Evolutionary conservation across 2,888 invertebrate genomes (phyloP), one percentile per base, ranked within the genome.

Genomic region (Encarsia formosa): DNA sequence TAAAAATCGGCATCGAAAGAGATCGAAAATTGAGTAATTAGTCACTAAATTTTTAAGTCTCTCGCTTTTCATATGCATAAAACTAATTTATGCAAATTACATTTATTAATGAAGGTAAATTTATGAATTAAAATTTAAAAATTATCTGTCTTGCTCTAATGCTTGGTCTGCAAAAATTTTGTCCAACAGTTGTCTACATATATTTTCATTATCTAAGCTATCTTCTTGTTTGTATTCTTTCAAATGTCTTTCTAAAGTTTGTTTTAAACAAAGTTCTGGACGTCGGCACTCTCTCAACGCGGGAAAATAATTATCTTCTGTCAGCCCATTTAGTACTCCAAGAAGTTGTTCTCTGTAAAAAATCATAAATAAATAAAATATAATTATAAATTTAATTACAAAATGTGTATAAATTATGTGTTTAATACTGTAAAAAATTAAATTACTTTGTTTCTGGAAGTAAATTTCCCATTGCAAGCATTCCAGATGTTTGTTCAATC

Each of bases 211-310:
- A n/a, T 73, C 71, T 11, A 56, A 40, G 49, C 60, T 67, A 24
- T 67, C 65, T 40, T 72, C 70, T 26, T 59, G 46, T 41, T 61
- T 63, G 1, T 70, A 58, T 47, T 71, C 67, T 32, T 55, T 58
- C n/a, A 66, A 50, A 54, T 64, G 63, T 45, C 59, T 62, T 35
- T 71, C 65, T n/a, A 73, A 51, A 0, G 66, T 71, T n/a, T 52
- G 56, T 56, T 64, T 66, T 15, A 73, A 56, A 39, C 65, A 59
- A 5, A 73, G 59, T 52, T 73, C 68, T 3, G 71, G 65, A 43
- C 68, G 59, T 24, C 66, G 59, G 38, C 70, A 71, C 54, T 73
- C 69, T 38, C 61, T 58, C n/a, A 72, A 49, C n/a, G 71, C 72
- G n/a, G 67, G 66, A 9, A 63, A 59, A 49, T 67, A 68, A 45